Conservation (phyloP, 2,113 vertebrate species). For the Mobula birostris region DNA sequence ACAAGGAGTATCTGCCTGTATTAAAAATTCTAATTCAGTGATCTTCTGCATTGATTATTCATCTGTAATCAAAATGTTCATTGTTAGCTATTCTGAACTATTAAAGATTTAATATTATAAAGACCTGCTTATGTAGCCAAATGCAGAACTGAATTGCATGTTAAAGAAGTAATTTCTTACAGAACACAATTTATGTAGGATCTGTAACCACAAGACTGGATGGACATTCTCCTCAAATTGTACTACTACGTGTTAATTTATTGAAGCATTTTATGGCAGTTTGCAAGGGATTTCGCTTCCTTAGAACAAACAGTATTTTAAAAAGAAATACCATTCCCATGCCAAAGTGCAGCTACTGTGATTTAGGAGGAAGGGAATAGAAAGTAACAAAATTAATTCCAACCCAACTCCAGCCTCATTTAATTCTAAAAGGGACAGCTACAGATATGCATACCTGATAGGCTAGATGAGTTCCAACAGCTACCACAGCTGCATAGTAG, state of each 20-base stretch:
- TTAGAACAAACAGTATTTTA: not conserved
- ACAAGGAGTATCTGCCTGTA: not conserved
- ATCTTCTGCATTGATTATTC: not conserved
- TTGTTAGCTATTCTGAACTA: not conserved
- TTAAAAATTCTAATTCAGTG: not conserved
- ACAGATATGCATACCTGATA: slow-evolving; percentile 66
- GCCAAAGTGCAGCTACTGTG: not conserved
- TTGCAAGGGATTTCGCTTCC: not conserved
- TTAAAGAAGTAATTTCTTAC: not conserved
- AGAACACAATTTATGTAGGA: not conserved
- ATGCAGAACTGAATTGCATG: not conserved
- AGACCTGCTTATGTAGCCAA: not conserved
- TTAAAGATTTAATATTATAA: not conserved
- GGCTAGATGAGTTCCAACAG: slow-evolving; percentile 60
- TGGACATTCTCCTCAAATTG: not conserved
- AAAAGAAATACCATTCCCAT: not conserved
- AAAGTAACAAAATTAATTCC: not conserved
- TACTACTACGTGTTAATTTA: not conserved
- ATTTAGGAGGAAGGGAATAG: not conserved
- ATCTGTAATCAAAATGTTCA: not conserved
- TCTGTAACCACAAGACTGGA: not conserved
- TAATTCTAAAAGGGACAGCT: not conserved
- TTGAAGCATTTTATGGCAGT: not conserved
- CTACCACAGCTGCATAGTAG: slow-evolving; percentile 67
- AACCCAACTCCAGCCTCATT: not conserved